Percentiles rank a stretch among this genome's conserved stretches.
Evolutionary conservation across 2,888 invertebrate genomes (phyloP).

Genomic region (Blomia tropicalis): DNA sequence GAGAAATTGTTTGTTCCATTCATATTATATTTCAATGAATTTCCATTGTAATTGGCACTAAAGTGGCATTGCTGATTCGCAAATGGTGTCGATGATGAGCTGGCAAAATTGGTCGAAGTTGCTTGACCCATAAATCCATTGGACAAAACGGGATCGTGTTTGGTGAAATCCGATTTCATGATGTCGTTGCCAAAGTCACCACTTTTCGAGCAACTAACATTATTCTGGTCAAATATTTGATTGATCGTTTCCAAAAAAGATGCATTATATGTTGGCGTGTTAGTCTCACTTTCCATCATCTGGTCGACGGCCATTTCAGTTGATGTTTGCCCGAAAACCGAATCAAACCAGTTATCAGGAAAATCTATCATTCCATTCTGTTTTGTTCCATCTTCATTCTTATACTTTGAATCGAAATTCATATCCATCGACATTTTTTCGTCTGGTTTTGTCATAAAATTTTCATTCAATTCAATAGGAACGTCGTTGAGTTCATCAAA

Average conservation of each 20-base stretch:
- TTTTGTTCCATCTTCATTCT: not conserved
- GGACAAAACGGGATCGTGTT: not conserved
- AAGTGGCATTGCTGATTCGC: not conserved
- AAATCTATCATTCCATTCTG: not conserved
- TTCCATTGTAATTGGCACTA: not conserved
- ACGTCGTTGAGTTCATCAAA: conserved; percentile 12
- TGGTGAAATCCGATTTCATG: not conserved
- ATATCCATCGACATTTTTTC: not conserved
- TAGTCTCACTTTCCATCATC: conserved; percentile 5
- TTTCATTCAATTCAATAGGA: not conserved
- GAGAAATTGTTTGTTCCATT: not conserved
- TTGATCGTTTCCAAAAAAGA: not conserved
- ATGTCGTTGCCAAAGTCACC: too few relatives aligned
- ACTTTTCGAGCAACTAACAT: not conserved
- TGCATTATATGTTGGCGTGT: not conserved
- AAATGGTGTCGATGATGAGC: not conserved
- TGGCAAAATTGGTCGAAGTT: not conserved
- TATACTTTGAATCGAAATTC: not conserved
- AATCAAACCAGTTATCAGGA: conserved; percentile 5
- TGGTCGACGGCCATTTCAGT: not conserved
- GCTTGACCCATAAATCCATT: not conserved
- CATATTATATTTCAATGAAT: not conserved
- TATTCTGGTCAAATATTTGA: conserved; percentile 1
- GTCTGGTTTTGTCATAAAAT: not conserved
- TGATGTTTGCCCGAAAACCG: not conserved